Percentiles rank a stretch among this genome's conserved stretches.
Conservation (phyloP, 2,888 invertebrate genomes). For the Acrobeloides nanus region DNA sequence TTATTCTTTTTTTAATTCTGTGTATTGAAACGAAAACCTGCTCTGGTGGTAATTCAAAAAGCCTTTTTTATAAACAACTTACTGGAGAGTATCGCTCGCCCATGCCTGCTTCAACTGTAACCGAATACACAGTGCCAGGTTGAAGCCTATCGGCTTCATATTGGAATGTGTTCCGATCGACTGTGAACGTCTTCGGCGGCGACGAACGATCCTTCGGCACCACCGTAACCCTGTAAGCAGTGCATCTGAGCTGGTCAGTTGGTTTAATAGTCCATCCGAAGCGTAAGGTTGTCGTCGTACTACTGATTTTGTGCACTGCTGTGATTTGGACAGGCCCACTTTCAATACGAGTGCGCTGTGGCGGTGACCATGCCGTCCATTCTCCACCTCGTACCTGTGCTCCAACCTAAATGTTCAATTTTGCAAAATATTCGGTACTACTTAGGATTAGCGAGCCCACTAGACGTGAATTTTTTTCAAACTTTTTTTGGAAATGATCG, state of each 20-base stretch:
- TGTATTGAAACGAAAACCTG: too few relatives aligned
- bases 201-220: constrained; percentile 39
- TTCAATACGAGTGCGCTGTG: constrained; percentile 18
- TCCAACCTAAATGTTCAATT: constrained; percentile 21
- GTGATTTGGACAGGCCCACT: constrained; percentile 44
- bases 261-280: constrained; percentile 47
- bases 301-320: constrained; percentile 39
- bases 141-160: constrained; percentile 47
- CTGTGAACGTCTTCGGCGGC: constrained; percentile 44
- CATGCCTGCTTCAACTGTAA: constrained; percentile 41
- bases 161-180: constrained; percentile 49
- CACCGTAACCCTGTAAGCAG: constrained; percentile 46
- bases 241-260: constrained; percentile 42
- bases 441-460: too few relatives aligned
- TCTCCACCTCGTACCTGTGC: constrained; percentile 30
- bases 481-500: too few relatives aligned
- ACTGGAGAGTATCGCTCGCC: constrained; percentile 20
- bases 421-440: too few relatives aligned
- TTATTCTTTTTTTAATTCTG: background rate
- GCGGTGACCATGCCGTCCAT: constrained; percentile 35
- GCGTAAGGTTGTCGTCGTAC: constrained; percentile 37
- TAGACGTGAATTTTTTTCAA: too few relatives aligned
- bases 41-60: too few relatives aligned
- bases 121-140: constrained; percentile 52
- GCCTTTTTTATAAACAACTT: background rate